Evolutionary conservation across 2,888 invertebrate species (phyloP), one percentile per base, ranked within the genome.

Genomic region (Tholera decimalis): DNA sequence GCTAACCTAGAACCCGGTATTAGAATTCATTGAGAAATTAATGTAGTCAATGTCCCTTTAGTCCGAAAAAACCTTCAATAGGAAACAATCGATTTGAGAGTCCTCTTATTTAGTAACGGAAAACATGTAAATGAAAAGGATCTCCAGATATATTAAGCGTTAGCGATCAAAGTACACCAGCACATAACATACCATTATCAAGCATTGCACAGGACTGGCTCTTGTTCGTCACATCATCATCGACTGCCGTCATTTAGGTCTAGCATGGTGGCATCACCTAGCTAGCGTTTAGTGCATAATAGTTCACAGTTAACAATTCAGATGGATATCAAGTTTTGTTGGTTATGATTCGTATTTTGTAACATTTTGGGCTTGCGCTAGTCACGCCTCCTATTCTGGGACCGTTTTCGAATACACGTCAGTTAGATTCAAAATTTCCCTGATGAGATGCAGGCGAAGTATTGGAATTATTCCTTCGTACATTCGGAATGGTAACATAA

Each of bases 161-260:
- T 85, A 82, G 83, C 20, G 63, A 84, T 82, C 82, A 76, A 84
- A 83, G 62, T 81, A 93, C 94, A 94, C 92, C 85, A 89, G 92
- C 95, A 94, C 93, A 91, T 86, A 80, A 92, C 90, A 93, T 91
- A 92, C 91, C 89, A 91, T 92, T 85, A 86, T 91, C 92, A 92
- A 92, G 91, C 94, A 94, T 93, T 91, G 94, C 95, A 95, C 95
- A 92, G 89, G 89, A 90, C 89, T 92, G 93, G 92, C 92, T 91
- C 91, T 91, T 89, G 72, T 82, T 86, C 88, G 91, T 91, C 90
- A 91, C 87, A 86, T 87, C 88, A 89, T 87, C 92, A 92, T 91
- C 83, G 90, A 91, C 88, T 89, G 91, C 90, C 83, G 90, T 91
- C 93, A 94, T 92, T 79, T 91, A 92, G 91, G 91, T 90, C 92